phyloP scores from a whole-genome alignment of 1,140 invertebrate species.

The Zaprionus ghesquierei region DNA sequence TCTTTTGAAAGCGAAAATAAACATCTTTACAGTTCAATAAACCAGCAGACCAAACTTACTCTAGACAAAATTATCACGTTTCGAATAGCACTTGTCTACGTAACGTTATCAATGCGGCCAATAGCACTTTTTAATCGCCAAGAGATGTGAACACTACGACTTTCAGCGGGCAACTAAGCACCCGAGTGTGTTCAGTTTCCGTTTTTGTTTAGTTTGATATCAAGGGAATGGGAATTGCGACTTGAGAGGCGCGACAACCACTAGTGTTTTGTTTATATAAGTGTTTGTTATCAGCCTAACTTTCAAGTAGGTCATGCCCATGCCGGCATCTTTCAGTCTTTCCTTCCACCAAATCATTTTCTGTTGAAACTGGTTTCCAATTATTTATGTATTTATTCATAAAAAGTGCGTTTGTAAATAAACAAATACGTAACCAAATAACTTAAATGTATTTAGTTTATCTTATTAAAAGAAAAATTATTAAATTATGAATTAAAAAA shows the following conservation, averaged over 20 bases:
- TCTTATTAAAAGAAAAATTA: neutral
- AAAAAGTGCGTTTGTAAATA: neutral
- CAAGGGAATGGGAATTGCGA: constrained; percentile 6
- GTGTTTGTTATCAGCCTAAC: constrained; percentile 34
- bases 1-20: neutral
- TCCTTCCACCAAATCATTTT: constrained; percentile 1
- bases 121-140: neutral
- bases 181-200: constrained; percentile 44
- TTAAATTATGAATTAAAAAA: neutral
- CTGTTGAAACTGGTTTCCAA: constrained; percentile 31
- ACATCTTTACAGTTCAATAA: constrained; percentile 6
- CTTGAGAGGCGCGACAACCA: constrained; percentile 9
- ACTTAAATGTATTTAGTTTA: neutral
- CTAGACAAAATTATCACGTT: neutral
- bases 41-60: neutral
- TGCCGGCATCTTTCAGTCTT: neutral
- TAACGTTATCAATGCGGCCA: constrained; percentile 39
- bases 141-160: constrained; percentile 51
- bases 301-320: constrained; percentile 39
- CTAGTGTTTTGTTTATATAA: constrained; percentile 40
- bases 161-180: constrained; percentile 56
- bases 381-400: neutral
- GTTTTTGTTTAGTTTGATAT: constrained; percentile 58
- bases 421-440: neutral
- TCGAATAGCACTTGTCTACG: neutral